phyloP scores from a whole-genome alignment of 2,113 vertebrate species.

The Octodon degus region DNA sequence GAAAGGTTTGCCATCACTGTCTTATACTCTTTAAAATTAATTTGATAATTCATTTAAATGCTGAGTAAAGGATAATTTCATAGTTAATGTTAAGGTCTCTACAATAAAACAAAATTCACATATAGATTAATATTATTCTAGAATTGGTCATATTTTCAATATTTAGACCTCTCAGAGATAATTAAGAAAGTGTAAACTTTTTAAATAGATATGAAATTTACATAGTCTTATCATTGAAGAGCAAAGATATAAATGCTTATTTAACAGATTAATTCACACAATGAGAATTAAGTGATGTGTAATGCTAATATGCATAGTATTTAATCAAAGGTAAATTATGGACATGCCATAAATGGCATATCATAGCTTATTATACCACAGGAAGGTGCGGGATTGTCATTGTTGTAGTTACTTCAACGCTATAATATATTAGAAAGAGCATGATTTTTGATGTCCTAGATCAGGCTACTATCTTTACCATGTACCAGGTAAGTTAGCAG shows the following conservation, averaged over 20 bases:
- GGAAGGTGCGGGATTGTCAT: not conserved
- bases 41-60: conserved; percentile 18
- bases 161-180: not conserved
- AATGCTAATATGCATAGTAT: not conserved
- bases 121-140: not conserved
- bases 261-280: not conserved
- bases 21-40: conserved; percentile 3
- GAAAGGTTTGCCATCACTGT: not conserved
- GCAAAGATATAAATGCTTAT: not conserved
- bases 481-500: not conserved
- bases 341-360: not conserved
- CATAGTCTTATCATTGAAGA: not conserved
- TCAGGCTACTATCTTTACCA: not conserved
- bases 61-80: not conserved
- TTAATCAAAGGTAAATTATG: not conserved
- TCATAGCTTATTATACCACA: not conserved
- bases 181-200: not conserved
- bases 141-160: not conserved
- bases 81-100: not conserved
- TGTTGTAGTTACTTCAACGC: not conserved
- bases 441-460: not conserved
- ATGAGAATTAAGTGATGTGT: not conserved
- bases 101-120: conserved; percentile 28
- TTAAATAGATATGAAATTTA: not conserved
- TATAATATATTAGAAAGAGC: not conserved